Evolutionary conservation across 2,113 vertebrate genomes (phyloP), one percentile per base, ranked within the genome.

Genomic region (Tamias sibiricus): DNA sequence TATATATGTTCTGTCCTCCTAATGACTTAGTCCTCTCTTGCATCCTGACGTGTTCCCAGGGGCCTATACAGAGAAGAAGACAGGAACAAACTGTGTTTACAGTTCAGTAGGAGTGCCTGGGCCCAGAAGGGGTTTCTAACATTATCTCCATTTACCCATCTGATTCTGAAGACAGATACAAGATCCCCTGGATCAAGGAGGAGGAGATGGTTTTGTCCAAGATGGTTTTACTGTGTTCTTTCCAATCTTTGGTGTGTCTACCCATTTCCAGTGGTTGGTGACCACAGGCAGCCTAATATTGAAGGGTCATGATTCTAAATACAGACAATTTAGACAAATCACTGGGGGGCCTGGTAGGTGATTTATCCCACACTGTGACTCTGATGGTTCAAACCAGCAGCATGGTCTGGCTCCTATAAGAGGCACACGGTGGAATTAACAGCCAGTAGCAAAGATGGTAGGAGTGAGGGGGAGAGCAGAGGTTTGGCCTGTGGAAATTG

Each of bases 401-500:
- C 44, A 7, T 28, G 4, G 8, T 17, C 44, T 76, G 57, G 40
- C 37, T 79, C 49, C n/a, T 57, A 2, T 35, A 26, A 26, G 54
- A 49, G 62, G 11, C 66, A 52, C 6, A 59, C 17, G 74, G 49
- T 69, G 37, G 7, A 9, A 0, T 42, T 12, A 79, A 22, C 57
- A 69, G 0, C 79, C 35, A 28, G 7, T 16, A 17, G 8, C 42
- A 74, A 26, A 26, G 1, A 54, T 26, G 40, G 40, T 4, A 0
- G 14, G 52, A 12, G 35, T 4, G 1, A 71, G 44, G 37, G 44
- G 37, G 28, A 32, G 8, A 12, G 57, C 82, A 37, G 79, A 68
- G 40, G 22, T 11, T 26, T 30, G 10, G 49, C 87, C 30, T 3
- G 52, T 79, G 71, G 49, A 62, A 72, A 42, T 37, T 71, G 77